Percentiles rank a stretch among this genome's conserved stretches.
These are phyloP conservation scores for Drosophila parthenogenetica DNA, from an alignment of 2,888 invertebrate species.

Conservation along the genomic window DNA sequence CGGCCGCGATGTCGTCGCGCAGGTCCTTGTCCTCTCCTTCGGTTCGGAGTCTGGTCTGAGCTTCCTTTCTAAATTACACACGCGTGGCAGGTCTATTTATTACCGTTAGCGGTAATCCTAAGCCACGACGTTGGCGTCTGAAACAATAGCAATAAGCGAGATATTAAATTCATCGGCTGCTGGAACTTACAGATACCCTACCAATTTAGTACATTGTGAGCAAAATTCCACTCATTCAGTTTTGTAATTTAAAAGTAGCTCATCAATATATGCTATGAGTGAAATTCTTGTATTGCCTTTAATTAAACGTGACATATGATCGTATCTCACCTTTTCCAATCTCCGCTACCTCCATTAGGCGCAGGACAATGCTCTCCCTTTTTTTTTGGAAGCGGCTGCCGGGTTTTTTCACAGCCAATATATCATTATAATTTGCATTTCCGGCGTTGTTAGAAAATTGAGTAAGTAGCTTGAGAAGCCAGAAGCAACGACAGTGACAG, in stretches of 20 bases:
- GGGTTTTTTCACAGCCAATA: slow-evolving; percentile 80
- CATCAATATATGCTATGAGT: background rate
- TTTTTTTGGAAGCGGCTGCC: slow-evolving; percentile 55
- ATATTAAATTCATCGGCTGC: background rate
- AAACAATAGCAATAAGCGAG: slow-evolving; percentile 62
- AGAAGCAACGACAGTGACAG: slow-evolving; percentile 19
- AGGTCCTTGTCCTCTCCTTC: slow-evolving; percentile 9
- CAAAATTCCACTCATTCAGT: background rate
- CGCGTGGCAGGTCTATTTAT: slow-evolving; percentile 77
- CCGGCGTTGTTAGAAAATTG: slow-evolving; percentile 75
- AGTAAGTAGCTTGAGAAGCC: slow-evolving; percentile 55
- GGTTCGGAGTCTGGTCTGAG: slow-evolving; percentile 21
- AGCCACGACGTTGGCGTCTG: slow-evolving; percentile 58
- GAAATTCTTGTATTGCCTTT: background rate
- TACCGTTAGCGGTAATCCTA: slow-evolving; percentile 78
- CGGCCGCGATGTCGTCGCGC: slow-evolving; percentile 49
- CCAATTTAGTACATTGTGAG: background rate
- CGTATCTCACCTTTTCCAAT: slow-evolving; percentile 8
- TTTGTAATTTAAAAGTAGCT: background rate
- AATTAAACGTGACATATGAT: background rate
- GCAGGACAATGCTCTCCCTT: slow-evolving; percentile 14
- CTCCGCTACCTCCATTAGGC: slow-evolving; percentile 36
- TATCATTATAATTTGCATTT: slow-evolving; percentile 83
- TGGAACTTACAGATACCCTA: slow-evolving; percentile 38
- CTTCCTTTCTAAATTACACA: slow-evolving; percentile 70